These are phyloP conservation scores for Papilio gigon DNA, from an alignment of 2,888 invertebrate genomes.

Conservation along the genomic window DNA sequence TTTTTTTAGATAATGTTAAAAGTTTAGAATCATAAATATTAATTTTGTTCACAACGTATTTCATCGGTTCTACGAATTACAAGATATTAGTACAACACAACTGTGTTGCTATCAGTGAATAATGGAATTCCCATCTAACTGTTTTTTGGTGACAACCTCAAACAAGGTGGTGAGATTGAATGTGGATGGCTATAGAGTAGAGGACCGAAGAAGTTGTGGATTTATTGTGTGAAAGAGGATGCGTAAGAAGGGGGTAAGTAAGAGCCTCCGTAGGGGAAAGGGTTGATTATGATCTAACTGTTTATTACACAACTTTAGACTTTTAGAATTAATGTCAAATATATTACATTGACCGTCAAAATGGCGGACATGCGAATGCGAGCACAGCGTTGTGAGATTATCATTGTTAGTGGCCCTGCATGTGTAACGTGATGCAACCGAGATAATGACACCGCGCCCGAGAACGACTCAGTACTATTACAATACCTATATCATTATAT, in stretches of 20 bases:
- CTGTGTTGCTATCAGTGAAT: no score
- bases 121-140: no score
- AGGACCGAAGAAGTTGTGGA: no score
- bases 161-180: no score
- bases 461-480: constrained; percentile 28
- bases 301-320: neutral
- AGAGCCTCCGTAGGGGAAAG: no score
- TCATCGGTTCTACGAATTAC: neutral
- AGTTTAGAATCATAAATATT: neutral
- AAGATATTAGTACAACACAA: neutral
- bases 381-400: constrained; percentile 30
- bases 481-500: constrained; percentile 23
- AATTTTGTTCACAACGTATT: neutral
- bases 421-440: constrained; percentile 34
- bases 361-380: constrained; percentile 26
- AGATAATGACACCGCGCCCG: constrained; percentile 50
- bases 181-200: no score
- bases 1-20: neutral
- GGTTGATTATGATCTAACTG: neutral
- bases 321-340: constrained; percentile 2
- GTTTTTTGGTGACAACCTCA: no score
- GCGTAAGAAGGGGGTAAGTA: no score
- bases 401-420: constrained; percentile 34
- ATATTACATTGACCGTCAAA: constrained; percentile 27
- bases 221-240: no score